Conservation (phyloP, 2,888 invertebrate species). For the Harpalus rufipes region DNA sequence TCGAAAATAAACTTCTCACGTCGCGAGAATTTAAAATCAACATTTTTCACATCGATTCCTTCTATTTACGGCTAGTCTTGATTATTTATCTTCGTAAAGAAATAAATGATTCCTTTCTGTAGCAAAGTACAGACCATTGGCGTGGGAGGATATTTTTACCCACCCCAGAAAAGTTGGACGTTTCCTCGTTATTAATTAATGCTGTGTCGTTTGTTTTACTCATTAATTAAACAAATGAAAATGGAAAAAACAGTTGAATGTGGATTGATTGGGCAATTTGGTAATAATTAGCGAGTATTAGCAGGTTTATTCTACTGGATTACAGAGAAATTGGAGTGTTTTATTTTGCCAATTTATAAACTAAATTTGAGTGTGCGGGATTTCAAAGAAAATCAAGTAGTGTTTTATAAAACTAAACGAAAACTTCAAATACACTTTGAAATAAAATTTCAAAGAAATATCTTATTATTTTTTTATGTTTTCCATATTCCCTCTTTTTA, state of each 20-base stretch:
- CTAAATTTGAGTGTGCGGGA: not conserved
- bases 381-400: not conserved
- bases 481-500: not conserved
- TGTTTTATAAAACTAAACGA: not conserved
- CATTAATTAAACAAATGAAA: slow-evolving; percentile 28
- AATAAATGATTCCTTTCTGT: slow-evolving; percentile 50
- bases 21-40: slow-evolving; percentile 34
- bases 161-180: not conserved
- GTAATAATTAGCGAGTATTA: slow-evolving; percentile 10
- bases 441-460: too few species aligned
- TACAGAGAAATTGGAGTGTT: not conserved
- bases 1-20: not conserved
- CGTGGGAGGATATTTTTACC: not conserved
- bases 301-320: slow-evolving; percentile 3
- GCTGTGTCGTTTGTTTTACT: not conserved
- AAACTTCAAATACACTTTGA: not conserved
- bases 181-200: slow-evolving; percentile 12
- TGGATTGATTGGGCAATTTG: slow-evolving; percentile 20
- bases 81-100: slow-evolving; percentile 58
- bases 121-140: not conserved
- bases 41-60: slow-evolving; percentile 43
- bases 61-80: slow-evolving; percentile 34
- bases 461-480: too few species aligned
- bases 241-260: not conserved
- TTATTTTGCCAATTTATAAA: not conserved